These are phyloP conservation scores for Scomberomorus guttatus DNA, from an alignment of 2,797 vertebrate genomes.

Conservation along the genomic window DNA sequence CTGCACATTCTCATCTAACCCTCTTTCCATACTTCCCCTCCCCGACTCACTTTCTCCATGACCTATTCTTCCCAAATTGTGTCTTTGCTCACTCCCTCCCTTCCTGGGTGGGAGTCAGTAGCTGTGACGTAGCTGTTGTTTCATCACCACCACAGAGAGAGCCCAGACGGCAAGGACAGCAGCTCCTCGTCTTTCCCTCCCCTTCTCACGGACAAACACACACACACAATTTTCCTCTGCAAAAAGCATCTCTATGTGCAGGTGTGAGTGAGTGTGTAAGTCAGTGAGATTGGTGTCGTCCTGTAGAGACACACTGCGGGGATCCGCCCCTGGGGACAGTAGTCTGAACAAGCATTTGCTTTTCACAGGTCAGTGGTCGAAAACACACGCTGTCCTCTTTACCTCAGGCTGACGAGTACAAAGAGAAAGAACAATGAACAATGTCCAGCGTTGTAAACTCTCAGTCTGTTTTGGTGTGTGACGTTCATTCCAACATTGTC, in stretches of 20 bases:
- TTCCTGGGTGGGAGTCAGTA: constrained; percentile 29
- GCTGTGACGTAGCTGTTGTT: constrained; percentile 38
- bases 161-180: constrained; percentile 37
- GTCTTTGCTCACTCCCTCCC: constrained; percentile 25
- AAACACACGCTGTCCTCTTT: constrained; percentile 1
- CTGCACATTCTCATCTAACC: constrained; percentile 12
- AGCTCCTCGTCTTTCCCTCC: constrained; percentile 7
- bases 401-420: constrained; percentile 24
- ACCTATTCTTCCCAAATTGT: constrained; percentile 35
- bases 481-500: constrained; percentile 39
- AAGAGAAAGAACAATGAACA: constrained; percentile 36
- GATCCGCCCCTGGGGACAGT: constrained; percentile 3
- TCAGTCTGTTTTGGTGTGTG: background rate
- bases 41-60: constrained; percentile 50
- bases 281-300: constrained; percentile 1
- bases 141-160: constrained; percentile 36
- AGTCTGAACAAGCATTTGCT: constrained; percentile 55
- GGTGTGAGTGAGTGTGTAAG: constrained; percentile 22
- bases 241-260: constrained; percentile 20
- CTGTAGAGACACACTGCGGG: constrained; percentile 11
- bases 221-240: background rate
- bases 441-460: background rate
- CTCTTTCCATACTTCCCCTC: constrained; percentile 2
- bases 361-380: constrained; percentile 53
- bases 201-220: background rate